Evolutionary conservation across 2,888 invertebrate species (phyloP), one percentile per base, ranked within the genome.

Genomic region (Drosophila buzzatii): DNA sequence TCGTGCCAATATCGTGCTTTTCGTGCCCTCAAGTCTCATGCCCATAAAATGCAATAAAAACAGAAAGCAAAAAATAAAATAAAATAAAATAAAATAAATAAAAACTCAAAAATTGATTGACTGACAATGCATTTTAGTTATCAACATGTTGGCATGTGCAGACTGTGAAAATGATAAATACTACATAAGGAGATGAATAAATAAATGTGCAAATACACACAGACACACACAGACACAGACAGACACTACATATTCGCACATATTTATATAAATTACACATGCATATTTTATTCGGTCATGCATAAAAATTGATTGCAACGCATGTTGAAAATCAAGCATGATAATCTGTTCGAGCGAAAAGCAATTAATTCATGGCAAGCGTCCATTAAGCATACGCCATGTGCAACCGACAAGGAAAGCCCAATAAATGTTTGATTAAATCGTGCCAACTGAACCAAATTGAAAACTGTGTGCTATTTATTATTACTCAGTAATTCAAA

Each of bases 311-410:
- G 58, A 62, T 76, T 59, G 23, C 62, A 59, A 56, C 35, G 42
- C 65, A 76, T 55, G 55, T 61, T 51, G 16, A 49, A 44, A 47
- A 53, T 16, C 55, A 55, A 8, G 23, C 39, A 35, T 23, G 42
- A 52, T 70, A 77, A 75, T 76, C 51, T 59, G 47, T 61, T 51
- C 42, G 33, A 70, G 63, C 51, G 41, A 76, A 70, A 80, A 59
- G 35, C 76, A 62, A 76, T 71, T 55, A 67, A 59, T 64, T 47
- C 23, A 31, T 14, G 41, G 41, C 37, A 20, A 56, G 65, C 41
- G 55, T 58, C 35, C 44, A 67, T 79, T 70, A 81, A 67, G 73
- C 56, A 78, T 81, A 68, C 61, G 73, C 58, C 42, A 44, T 68
- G 73, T 62, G 78, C 76, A 63, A 31, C 57, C 45, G n/a, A 27